Evolutionary conservation across 2,113 vertebrate genomes (phyloP).

Genomic region (Myrmecobius fasciatus): DNA sequence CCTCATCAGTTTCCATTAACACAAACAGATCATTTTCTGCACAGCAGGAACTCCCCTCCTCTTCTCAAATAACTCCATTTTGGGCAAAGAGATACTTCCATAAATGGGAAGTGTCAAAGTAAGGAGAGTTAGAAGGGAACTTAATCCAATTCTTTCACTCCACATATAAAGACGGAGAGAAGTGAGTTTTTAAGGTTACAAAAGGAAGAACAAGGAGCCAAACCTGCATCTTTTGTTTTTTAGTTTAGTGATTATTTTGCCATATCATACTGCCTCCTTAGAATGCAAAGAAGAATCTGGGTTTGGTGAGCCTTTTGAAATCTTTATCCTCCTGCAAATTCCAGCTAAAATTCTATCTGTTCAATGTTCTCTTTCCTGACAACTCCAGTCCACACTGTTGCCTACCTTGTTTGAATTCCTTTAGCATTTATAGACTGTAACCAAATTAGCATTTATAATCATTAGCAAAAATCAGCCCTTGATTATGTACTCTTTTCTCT

Average conservation of each 20-base stretch:
- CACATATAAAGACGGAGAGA: neutral
- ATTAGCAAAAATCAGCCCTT: slow-evolving; percentile 5
- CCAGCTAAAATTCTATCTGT: neutral
- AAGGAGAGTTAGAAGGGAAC: neutral
- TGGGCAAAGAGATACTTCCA: neutral
- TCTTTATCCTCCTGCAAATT: slow-evolving; percentile 1
- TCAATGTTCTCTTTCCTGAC: neutral
- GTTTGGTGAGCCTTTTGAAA: neutral
- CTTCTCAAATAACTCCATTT: neutral
- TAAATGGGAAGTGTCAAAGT: neutral
- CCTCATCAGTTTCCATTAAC: neutral
- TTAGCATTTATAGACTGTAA: neutral
- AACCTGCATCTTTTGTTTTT: neutral
- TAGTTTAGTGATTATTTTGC: neutral
- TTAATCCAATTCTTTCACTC: neutral
- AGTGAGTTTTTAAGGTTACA: neutral
- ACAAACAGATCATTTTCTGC: neutral
- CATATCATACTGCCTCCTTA: neutral
- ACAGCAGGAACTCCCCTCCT: neutral
- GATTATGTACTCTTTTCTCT: slow-evolving; percentile 21
- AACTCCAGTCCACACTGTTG: neutral
- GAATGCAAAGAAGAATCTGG: neutral
- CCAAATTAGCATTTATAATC: neutral
- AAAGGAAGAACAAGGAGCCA: neutral
- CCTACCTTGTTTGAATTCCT: slow-evolving; percentile 5